Percentiles rank a stretch among this genome's conserved stretches.
Evolutionary conservation across 2,797 vertebrate species (phyloP).

Genomic region (Fringilla coelebs): DNA sequence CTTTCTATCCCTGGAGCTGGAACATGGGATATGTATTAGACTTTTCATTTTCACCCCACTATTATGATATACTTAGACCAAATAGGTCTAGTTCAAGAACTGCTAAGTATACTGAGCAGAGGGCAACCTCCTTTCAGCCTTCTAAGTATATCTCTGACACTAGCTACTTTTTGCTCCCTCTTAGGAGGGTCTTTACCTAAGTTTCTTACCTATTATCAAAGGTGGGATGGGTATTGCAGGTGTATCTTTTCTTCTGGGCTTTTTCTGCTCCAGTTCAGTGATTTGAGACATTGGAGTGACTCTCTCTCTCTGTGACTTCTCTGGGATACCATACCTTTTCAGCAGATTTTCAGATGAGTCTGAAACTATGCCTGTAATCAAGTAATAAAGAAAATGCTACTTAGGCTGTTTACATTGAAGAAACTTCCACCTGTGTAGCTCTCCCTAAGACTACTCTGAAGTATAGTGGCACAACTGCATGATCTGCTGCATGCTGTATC

Average conservation of each 20-base stretch:
- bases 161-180: neutral
- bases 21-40: neutral
- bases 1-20: neutral
- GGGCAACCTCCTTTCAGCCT: neutral
- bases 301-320: conserved; percentile 67
- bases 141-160: neutral
- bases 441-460: neutral
- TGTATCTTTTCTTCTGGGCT: conserved; percentile 90
- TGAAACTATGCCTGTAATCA: conserved; percentile 66
- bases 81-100: neutral
- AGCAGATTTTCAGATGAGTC: conserved; percentile 70
- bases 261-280: conserved; percentile 78
- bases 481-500: neutral
- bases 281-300: conserved; percentile 61
- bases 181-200: neutral
- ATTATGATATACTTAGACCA: neutral
- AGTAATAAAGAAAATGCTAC: neutral
- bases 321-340: conserved; percentile 70
- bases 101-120: neutral
- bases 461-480: neutral
- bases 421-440: neutral
- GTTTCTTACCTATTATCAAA: conserved; percentile 81
- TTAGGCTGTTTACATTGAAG: neutral
- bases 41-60: neutral
- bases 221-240: conserved; percentile 84